Base-by-base conservation (phyloP, 2,888 invertebrate genomes). In the Trichopoda pennipes region DNA sequence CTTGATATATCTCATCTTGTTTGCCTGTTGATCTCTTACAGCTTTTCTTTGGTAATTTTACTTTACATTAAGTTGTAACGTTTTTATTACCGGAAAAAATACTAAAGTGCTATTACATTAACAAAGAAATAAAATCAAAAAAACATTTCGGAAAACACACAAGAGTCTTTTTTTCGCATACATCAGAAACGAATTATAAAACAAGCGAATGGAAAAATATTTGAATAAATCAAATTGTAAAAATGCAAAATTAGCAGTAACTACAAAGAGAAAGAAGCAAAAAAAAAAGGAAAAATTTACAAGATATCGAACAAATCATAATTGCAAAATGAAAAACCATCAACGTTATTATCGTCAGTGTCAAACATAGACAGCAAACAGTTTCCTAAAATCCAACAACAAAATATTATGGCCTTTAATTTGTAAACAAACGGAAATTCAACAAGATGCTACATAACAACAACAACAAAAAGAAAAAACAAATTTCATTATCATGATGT, bases 391-490 rank as follows among this genome's bases (percentile, higher is more conserved):
- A 23, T 19, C 8, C 16, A 49, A 23, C 56, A 66, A 51, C 28
- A 60, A 51, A 66, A 60, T 58, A 38, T 56, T 60, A 47, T 73
- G 66, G 64, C 51, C 28, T 82, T 75, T 75, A 74, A 78, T 78
- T 82, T 82, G 69, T 64, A 74, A 81, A 66, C 74, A 70, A 75
- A 75, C 74, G 78, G 78, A 74, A 81, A 78, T 61, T 56, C 63
- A 56, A 79, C 38, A 73, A 73, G 42, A 64, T 70, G 69, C 63
- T 63, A 9, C 53, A 53, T 14, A 17, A 35, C 55, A 63, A n/a
- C 60, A 58, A 10, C 69, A 47, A 32, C 63, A 61, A 2, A 38
- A 35, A 28, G 28, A 58, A n/a, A n/a, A n/a, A n/a, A n/a, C n/a
- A n/a, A n/a, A n/a, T n/a, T n/a, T 53, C 28, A 56, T 55, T 38